These are phyloP conservation scores for Coilia nasus DNA, from an alignment of 2,797 vertebrate species.

Conservation along the genomic window DNA sequence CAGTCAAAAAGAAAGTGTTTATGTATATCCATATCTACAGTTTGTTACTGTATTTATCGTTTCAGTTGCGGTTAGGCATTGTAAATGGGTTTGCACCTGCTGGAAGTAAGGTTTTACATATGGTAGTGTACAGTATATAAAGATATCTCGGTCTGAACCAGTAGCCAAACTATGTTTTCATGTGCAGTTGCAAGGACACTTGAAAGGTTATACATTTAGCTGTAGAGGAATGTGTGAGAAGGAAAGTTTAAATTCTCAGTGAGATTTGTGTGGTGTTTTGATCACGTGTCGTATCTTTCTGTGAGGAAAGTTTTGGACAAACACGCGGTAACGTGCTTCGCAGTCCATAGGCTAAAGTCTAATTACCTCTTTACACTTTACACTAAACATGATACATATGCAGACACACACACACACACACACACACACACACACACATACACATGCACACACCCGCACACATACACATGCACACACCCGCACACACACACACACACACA, in stretches of 20 bases:
- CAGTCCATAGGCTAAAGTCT: neutral
- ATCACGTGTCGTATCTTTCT: neutral
- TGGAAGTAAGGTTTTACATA: constrained; percentile 16
- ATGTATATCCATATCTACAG: neutral
- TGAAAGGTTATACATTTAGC: neutral
- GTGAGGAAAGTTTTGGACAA: neutral
- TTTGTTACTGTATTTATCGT: neutral
- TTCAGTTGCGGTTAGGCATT: constrained; percentile 6
- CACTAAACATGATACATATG: neutral
- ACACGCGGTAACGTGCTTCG: neutral
- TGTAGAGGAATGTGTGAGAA: neutral
- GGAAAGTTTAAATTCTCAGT: neutral
- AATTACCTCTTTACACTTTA: constrained; percentile 11
- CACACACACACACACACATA: no score
- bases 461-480: no score
- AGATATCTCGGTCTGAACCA: constrained; percentile 3
- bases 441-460: no score
- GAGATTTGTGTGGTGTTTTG: neutral
- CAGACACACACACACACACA: no score
- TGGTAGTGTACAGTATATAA: constrained; percentile 9
- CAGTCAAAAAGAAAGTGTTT: neutral
- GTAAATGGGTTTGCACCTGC: constrained; percentile 13
- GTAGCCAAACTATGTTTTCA: constrained; percentile 8
- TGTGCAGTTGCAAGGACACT: constrained; percentile 5
- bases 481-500: no score